A percentile compares a stretch with the other conserved stretches of the same genome.
These are phyloP conservation scores for Lysandra bellargus DNA, from an alignment of 2,888 invertebrate species.

Conservation along the genomic window DNA sequence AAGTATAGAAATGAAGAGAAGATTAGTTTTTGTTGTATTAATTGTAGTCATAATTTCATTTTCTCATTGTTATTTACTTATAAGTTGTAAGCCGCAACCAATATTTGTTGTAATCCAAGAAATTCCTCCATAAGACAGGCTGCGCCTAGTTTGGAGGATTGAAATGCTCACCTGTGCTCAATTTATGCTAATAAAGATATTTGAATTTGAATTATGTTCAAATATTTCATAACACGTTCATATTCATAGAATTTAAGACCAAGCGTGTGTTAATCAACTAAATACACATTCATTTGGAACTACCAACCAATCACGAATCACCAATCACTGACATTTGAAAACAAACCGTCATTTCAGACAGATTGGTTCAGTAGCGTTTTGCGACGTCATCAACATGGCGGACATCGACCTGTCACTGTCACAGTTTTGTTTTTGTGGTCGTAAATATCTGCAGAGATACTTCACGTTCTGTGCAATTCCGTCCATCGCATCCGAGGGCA, in stretches of 20 bases:
- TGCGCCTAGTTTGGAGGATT: no score
- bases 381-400: slow-evolving; percentile 14
- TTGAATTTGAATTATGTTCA: no score
- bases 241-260: background rate
- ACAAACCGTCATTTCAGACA: background rate
- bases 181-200: no score
- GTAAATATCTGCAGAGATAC: background rate
- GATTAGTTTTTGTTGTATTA: no score
- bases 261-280: background rate
- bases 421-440: slow-evolving; percentile 4
- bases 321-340: background rate
- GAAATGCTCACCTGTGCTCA: no score
- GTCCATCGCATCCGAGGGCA: background rate
- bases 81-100: no score
- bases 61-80: no score
- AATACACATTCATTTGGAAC: background rate
- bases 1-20: no score
- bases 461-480: background rate
- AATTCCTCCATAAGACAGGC: no score
- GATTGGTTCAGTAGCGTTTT: background rate
- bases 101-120: no score
- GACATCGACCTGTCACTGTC: background rate
- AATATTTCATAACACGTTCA: background rate
- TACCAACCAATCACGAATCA: background rate
- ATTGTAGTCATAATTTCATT: no score